A percentile compares a stretch with the other conserved stretches of the same genome.
phyloP scores from a whole-genome alignment of 1,140 invertebrate species.

The Chelonus insularis region DNA sequence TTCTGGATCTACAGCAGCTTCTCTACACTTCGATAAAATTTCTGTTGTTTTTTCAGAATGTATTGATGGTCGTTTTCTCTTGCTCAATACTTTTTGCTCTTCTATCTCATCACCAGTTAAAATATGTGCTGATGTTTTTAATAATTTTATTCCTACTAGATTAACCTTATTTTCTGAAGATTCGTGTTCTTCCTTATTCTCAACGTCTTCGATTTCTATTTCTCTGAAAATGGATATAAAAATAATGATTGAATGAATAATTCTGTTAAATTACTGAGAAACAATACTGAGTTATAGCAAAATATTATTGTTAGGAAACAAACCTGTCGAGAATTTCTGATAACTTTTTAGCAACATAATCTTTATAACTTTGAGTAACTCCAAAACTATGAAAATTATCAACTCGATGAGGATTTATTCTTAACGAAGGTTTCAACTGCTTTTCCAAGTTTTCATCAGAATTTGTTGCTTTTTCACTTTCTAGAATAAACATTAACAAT shows the following conservation, averaged over 20 bases:
- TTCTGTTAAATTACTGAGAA: conserved; percentile 11
- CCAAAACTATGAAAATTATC: conserved; percentile 38
- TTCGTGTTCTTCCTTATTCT: neutral
- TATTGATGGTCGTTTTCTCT: conserved; percentile 24
- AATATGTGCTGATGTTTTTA: conserved; percentile 34
- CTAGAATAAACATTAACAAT: neutral
- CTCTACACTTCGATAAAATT: conserved; percentile 33
- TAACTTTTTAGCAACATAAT: conserved; percentile 43
- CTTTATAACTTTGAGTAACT: conserved; percentile 34
- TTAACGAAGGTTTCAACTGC: no score
- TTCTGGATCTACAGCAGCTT: conserved; percentile 39
- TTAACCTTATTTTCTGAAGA: conserved; percentile 5
- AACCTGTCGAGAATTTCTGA: conserved; percentile 40
- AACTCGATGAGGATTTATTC: conserved; percentile 6
- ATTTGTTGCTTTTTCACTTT: neutral
- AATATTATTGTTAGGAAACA: conserved; percentile 17
- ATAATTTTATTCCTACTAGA: conserved; percentile 39
- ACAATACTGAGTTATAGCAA: conserved; percentile 12
- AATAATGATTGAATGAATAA: neutral
- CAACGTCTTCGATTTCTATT: conserved; percentile 24
- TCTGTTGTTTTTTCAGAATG: conserved; percentile 20
- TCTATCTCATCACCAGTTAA: conserved; percentile 22
- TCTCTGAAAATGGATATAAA: conserved; percentile 25
- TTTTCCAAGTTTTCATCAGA: neutral
- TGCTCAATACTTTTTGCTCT: neutral